Base-by-base conservation (phyloP, 1,140 invertebrate genomes). In the Saxidomus purpurata region DNA sequence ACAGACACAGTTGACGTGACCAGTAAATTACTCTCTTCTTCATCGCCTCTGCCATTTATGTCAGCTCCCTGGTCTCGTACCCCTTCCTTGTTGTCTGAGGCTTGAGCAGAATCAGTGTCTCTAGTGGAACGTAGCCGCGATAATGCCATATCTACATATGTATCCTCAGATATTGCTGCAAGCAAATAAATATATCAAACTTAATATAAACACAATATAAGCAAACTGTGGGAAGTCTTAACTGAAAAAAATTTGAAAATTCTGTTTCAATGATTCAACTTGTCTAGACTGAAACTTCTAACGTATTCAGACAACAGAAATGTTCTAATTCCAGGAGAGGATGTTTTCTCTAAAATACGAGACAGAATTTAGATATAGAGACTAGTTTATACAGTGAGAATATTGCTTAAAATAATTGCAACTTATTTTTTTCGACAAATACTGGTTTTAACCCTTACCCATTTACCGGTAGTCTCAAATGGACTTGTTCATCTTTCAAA, bases 1-100 rank as follows among this genome's bases (percentile, higher is more conserved):
- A 94, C 94, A 13, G 94, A 95, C 19, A 94, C 91, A 0, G 94
- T 95, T 52, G 94, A 94, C 13, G 91, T 92, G 47, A 93, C 94
- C 84, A 93, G 91, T 61, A 92, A 90, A 40, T 92, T 91, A n/a
- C 69, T 90, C 25, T 87, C 90, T 40, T 82, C 76, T 63, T 76
- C 55, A 9, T 89, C 71, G 74, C 25, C 17, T 55, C 84, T 28
- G 40, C 87, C 79, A 89, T 77, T 47, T 61, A 31, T 52, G 15
- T 81, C 86, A 22, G 67, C 76, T 2, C 8, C 49, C 11, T 52
- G 47, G 47, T 79, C 47, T 43, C 82, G 61, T 15, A 19, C 55
- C 19, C 61, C 47, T 38, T 81, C 55, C 80, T 76, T 47, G 87
- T 89, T 55, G 86, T 90, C 31, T 43, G 82, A 38, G 63, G 74